Percentiles rank a stretch among this genome's conserved stretches.
Evolutionary conservation across 2,113 vertebrate species (phyloP).

Genomic region (Notothenia coriiceps): DNA sequence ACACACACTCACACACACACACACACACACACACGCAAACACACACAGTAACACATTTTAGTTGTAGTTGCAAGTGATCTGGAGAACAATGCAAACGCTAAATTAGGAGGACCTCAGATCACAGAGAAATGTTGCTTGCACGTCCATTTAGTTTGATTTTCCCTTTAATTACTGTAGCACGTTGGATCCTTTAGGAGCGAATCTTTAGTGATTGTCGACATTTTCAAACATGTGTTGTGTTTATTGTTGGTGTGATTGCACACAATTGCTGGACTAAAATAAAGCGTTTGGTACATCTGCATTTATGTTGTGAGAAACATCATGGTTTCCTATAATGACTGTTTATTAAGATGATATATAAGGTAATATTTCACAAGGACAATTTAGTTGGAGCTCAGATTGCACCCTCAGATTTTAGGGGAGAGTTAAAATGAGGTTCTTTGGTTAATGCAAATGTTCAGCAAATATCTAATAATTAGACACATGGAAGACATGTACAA

Average conservation of each 20-base stretch:
- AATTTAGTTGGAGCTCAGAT: background rate
- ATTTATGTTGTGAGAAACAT: no score
- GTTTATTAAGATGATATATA: background rate
- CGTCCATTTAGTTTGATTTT: background rate
- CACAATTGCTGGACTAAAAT: no score
- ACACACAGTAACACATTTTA: no score
- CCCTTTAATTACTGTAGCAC: no score
- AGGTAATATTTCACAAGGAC: background rate
- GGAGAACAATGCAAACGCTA: background rate
- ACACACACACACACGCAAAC: no score
- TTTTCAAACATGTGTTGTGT: background rate
- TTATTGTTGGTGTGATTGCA: no score
- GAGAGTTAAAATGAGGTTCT: background rate
- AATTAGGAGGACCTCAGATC: background rate
- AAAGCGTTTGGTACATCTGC: no score
- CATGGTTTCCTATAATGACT: no score
- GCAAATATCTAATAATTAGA: no score
- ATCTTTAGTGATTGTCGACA: background rate
- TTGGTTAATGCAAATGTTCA: no score
- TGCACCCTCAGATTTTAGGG: background rate
- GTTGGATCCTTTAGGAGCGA: background rate
- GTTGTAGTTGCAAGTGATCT: background rate
- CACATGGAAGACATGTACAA: no score
- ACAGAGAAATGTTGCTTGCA: background rate
- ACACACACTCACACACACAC: no score